phyloP scores from a whole-genome alignment of 1,140 invertebrate species.

The Papilio dardanus region DNA sequence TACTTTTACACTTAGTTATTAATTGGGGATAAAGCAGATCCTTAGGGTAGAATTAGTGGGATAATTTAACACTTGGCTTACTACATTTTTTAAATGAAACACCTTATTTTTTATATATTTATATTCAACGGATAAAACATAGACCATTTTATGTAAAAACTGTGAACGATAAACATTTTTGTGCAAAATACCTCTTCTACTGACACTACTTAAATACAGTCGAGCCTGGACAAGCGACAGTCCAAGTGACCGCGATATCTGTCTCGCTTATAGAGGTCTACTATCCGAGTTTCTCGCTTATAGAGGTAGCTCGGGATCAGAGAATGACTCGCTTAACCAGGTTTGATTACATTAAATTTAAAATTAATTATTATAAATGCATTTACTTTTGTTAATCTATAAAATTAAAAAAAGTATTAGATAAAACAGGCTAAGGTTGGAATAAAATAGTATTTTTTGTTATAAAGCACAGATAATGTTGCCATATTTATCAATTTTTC shows the following conservation, averaged over 20 bases:
- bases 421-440: neutral
- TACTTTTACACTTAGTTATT: no score
- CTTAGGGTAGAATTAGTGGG: no score
- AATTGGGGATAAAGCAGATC: no score
- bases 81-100: conserved; percentile 18
- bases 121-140: conserved; percentile 28
- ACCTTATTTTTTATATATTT: neutral
- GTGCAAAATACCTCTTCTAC: conserved; percentile 21
- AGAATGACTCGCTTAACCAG: no score
- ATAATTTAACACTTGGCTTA: no score
- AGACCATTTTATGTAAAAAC: conserved; percentile 3
- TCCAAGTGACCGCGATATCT: no score
- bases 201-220: neutral
- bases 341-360: no score
- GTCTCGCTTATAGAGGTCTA: no score
- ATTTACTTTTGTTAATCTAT: neutral
- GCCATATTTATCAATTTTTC: neutral
- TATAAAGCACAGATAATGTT: neutral
- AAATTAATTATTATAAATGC: neutral
- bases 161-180: conserved; percentile 28
- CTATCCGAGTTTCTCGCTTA: no score
- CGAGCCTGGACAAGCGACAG: no score
- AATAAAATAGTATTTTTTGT: neutral
- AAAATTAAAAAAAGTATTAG: neutral
- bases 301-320: no score